Conservation (phyloP, 1,140 invertebrate genomes). For the Philotrypesis tridentata region DNA sequence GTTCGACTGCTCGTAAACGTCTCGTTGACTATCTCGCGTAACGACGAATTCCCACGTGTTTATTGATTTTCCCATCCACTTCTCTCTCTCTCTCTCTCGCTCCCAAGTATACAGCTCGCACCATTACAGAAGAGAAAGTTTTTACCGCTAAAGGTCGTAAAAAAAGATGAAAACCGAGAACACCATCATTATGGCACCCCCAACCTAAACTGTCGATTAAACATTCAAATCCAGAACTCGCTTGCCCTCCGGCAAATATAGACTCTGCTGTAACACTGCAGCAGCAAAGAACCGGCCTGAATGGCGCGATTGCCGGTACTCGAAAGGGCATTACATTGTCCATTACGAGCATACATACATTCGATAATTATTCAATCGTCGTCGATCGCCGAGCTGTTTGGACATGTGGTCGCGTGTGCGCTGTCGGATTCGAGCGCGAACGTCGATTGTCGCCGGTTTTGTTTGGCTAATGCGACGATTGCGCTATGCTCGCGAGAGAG, state of each 20-base stretch:
- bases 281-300: background rate
- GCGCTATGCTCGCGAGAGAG: too few species aligned
- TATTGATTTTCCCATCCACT: background rate
- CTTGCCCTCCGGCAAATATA: background rate
- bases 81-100: background rate
- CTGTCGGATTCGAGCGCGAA: constrained; percentile 31
- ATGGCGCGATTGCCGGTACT: background rate
- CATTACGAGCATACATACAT: constrained; percentile 58
- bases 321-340: constrained; percentile 50
- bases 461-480: constrained; percentile 72
- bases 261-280: too few species aligned
- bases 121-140: too few species aligned
- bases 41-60: background rate
- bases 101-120: too few species aligned
- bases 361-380: constrained; percentile 50
- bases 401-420: constrained; percentile 68
- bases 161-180: too few species aligned
- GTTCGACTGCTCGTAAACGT: background rate
- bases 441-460: constrained; percentile 67
- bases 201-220: background rate
- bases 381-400: constrained; percentile 60
- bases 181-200: too few species aligned
- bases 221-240: background rate
- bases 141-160: too few species aligned
- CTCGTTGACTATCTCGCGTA: background rate